Conservation (phyloP, 1,140 invertebrate species). For the Zaprionus davidi region DNA sequence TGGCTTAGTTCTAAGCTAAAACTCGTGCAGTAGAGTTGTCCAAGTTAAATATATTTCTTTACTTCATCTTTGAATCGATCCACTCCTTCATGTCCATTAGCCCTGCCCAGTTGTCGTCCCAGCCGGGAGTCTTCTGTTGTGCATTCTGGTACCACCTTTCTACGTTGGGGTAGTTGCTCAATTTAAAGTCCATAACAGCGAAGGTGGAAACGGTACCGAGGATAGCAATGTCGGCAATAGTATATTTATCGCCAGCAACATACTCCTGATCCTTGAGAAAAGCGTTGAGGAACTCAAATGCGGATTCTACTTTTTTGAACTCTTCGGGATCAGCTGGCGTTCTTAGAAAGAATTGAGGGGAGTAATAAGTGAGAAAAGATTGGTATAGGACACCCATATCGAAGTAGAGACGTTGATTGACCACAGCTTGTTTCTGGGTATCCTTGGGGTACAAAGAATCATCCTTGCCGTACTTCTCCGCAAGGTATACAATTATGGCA, state of each 20-base stretch:
- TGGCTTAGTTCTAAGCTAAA: too few relatives aligned
- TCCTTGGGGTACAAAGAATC: slow-evolving; percentile 89
- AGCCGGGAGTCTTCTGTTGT: slow-evolving; percentile 88
- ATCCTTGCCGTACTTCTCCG: slow-evolving; percentile 87
- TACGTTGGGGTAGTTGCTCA: slow-evolving; percentile 89
- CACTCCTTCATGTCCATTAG: slow-evolving; percentile 49
- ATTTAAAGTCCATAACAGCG: slow-evolving; percentile 87
- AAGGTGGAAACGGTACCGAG: slow-evolving; percentile 87
- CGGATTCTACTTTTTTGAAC: slow-evolving; percentile 86
- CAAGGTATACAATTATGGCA: slow-evolving; percentile 89
- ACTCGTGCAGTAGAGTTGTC: slow-evolving; percentile 85
- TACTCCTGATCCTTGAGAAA: slow-evolving; percentile 88
- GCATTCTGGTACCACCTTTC: slow-evolving; percentile 88
- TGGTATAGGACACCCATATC: slow-evolving; percentile 89
- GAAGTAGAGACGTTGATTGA: slow-evolving; percentile 91
- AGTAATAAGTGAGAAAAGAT: slow-evolving; percentile 87
- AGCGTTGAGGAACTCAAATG: slow-evolving; percentile 87
- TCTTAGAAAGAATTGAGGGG: slow-evolving; percentile 87
- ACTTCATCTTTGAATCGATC: slow-evolving; percentile 84
- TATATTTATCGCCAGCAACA: slow-evolving; percentile 88
- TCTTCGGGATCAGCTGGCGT: slow-evolving; percentile 87
- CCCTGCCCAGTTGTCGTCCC: slow-evolving; percentile 64
- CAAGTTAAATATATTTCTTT: background rate
- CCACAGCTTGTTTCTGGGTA: slow-evolving; percentile 87
- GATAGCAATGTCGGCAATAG: slow-evolving; percentile 89